Percentiles rank a stretch among this genome's conserved stretches.
These are phyloP conservation scores for Poliocrania exsul DNA, from an alignment of 2,797 vertebrate species.

Conservation along the genomic window DNA sequence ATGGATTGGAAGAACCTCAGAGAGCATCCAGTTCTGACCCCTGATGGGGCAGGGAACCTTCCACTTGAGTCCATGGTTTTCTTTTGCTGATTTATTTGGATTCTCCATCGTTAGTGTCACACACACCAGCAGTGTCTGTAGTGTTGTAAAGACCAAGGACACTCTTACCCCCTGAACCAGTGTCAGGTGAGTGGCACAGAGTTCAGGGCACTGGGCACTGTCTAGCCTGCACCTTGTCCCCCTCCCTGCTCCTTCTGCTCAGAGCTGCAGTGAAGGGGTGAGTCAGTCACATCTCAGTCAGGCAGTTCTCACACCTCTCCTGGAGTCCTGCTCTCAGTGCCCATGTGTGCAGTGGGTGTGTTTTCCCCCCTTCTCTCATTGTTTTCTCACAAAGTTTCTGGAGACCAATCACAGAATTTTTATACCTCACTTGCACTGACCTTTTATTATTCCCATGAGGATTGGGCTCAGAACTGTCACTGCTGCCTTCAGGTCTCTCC, in stretches of 20 bases:
- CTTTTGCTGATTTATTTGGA: not conserved
- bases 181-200: not conserved
- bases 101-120: not conserved
- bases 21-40: not conserved
- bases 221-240: not conserved
- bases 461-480: not conserved
- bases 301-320: not conserved
- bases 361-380: not conserved
- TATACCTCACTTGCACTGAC: not conserved
- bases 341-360: not conserved
- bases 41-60: not conserved
- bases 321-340: not conserved
- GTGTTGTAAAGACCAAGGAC: not conserved
- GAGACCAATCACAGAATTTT: not conserved
- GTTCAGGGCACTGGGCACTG: not conserved
- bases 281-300: not conserved
- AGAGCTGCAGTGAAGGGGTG: not conserved
- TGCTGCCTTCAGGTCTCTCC: accelerated
- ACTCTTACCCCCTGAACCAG: not conserved
- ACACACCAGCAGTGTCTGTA: accelerated
- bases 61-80: not conserved
- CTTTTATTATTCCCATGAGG: not conserved
- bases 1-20: not conserved
- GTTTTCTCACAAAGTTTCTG: not conserved
- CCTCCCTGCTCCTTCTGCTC: not conserved